Evolutionary conservation across 2,113 vertebrate species (phyloP).

Genomic region (Lampris megalopsis): DNA sequence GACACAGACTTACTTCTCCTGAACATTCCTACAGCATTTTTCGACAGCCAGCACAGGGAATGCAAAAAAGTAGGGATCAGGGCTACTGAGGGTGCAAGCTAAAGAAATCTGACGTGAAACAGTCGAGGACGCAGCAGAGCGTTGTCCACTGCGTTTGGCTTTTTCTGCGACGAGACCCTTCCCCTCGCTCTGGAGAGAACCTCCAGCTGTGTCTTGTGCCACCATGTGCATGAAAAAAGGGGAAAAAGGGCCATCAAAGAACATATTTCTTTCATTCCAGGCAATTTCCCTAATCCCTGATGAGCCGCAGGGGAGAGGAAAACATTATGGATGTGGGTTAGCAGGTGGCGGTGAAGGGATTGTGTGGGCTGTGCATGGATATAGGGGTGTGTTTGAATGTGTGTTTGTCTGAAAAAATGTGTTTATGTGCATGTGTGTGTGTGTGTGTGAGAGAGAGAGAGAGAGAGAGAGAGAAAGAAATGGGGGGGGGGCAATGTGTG

Average conservation of each 20-base stretch:
- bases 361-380: constrained; percentile 47
- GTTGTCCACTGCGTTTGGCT: constrained; percentile 26
- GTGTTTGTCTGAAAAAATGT: constrained; percentile 27
- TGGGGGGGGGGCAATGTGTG: constrained; percentile 7
- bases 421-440: constrained; percentile 17
- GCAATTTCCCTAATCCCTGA: constrained; percentile 85
- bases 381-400: constrained; percentile 34
- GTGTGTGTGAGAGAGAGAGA: neutral
- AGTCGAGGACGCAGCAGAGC: constrained; percentile 5
- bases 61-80: constrained; percentile 19
- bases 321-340: constrained; percentile 77
- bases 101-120: constrained; percentile 34
- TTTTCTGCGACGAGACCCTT: constrained; percentile 52
- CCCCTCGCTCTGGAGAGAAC: constrained; percentile 67
- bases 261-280: constrained; percentile 84
- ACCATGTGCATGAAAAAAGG: constrained; percentile 80
- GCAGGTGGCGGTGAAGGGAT: constrained; percentile 77
- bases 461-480: no score
- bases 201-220: constrained; percentile 80
- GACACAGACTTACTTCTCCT: constrained; percentile 31
- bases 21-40: constrained; percentile 3
- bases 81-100: constrained; percentile 3
- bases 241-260: constrained; percentile 83
- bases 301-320: constrained; percentile 82
- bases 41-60: constrained; percentile 15